A percentile compares a stretch with the other conserved stretches of the same genome.
These are phyloP conservation scores for Shinisaurus crocodilurus DNA, from an alignment of 2,113 vertebrate species.

Conservation along the genomic window DNA sequence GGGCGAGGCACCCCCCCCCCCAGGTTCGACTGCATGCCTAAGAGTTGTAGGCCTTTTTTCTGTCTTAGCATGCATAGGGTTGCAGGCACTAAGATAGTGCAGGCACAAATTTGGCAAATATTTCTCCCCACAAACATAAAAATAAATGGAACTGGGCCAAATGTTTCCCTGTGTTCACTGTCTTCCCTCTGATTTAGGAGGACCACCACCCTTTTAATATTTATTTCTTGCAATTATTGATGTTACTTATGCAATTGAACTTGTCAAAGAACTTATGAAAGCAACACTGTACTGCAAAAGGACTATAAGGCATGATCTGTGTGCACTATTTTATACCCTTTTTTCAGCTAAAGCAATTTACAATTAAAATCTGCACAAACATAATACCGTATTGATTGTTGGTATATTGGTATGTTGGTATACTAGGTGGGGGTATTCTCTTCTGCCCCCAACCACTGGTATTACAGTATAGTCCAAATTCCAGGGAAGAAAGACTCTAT, in stretches of 20 bases:
- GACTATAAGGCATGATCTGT: neutral
- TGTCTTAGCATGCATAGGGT: no score
- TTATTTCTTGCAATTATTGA: neutral
- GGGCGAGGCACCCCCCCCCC: no score
- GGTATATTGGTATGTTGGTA: neutral
- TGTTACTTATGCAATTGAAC: neutral
- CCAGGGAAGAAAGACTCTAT: no score
- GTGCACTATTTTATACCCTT: neutral
- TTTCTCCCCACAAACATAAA: neutral
- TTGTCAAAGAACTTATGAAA: neutral
- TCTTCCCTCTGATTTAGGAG: neutral
- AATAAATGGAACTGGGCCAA: neutral
- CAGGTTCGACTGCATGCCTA: no score
- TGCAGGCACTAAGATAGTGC: no score
- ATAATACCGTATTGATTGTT: neutral
- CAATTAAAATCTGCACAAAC: neutral
- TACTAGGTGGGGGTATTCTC: neutral
- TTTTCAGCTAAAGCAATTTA: neutral
- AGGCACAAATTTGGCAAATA: neutral
- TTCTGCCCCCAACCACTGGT: neutral
- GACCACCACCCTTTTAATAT: neutral
- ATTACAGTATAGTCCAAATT: neutral
- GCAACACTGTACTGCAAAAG: neutral
- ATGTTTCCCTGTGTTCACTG: neutral
- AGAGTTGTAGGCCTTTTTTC: no score